Base-by-base conservation (phyloP, 2,888 invertebrate genomes). In the Ormyrus pomaceus region DNA sequence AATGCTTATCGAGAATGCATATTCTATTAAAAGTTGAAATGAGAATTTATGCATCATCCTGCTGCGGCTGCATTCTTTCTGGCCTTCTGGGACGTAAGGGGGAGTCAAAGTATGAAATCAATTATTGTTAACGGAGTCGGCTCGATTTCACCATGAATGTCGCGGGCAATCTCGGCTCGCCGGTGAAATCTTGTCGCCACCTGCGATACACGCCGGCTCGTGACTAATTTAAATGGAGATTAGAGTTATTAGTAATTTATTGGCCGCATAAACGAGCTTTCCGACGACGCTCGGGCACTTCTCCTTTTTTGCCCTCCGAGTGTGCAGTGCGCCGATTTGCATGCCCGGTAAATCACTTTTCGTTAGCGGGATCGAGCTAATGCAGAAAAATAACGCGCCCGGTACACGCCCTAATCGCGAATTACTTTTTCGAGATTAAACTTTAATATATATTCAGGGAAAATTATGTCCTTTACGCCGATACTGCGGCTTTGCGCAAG, bases 111-210 rank as follows among this genome's bases (percentile, higher is more conserved):
- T 81, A 81, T 83, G 80, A 78, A 83, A 83, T 83, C 81, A 83
- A 82, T 84, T 84, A 84, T 84, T 83, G 79, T 82, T 81, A 79
- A 75, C 68, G 74, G 80, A 78, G 58, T 62, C 64, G 74, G 75
- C 79, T 83, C 81, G 82, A 80, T 82, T 81, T 84, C 83, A 81
- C 72, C 71, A 72, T 73, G 80, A 76, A 83, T 78, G 83, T 83
- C 81, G 83, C 83, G 83, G 82, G 79, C 82, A 82, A 79, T 82
- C 81, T 80, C 73, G 74, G 79, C 74, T 8, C 59, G 69, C 58
- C 58, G 46, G 64, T 71, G 74, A 80, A 77, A 68, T 74, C 77
- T 81, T 77, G 77, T 73, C 75, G 77, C 78, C 79, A 72, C 80
- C 80, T 72, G 76, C 66, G 80, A 76, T 80, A 72, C 80, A 68